Conservation (phyloP, 92 coral and sea anemone species). For the Porites lobata region DNA sequence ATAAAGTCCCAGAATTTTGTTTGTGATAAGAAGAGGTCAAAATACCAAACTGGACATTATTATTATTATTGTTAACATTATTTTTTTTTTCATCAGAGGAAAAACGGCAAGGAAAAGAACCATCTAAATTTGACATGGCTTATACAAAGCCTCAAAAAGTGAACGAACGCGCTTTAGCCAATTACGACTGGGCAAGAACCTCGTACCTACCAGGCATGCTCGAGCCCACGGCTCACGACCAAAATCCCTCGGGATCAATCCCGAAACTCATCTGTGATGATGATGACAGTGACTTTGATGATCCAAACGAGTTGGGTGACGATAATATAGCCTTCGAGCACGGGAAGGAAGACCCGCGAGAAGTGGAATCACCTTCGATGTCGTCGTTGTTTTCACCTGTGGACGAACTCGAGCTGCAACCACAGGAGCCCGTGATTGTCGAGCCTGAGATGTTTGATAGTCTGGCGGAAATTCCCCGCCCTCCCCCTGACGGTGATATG, state of each 20-base stretch:
- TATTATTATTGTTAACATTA: not conserved
- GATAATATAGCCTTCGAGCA: slow-evolving; percentile 16
- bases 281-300: slow-evolving; percentile 38
- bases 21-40: too few species aligned
- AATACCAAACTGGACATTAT: too few species aligned
- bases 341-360: not conserved
- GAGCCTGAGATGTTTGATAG: slow-evolving; percentile 49
- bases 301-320: slow-evolving; percentile 12
- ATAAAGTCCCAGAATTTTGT: too few species aligned
- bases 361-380: slow-evolving; percentile 3
- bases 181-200: slow-evolving; percentile 82
- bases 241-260: slow-evolving; percentile 11
- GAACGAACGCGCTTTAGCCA: slow-evolving; percentile 69
- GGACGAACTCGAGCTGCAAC: not conserved
- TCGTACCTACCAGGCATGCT: slow-evolving; percentile 71
- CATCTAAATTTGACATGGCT: slow-evolving; percentile 74
- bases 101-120: slow-evolving; percentile 16
- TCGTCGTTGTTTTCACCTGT: slow-evolving; percentile 19
- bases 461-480: slow-evolving; percentile 32
- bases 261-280: slow-evolving; percentile 50
- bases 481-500: slow-evolving; percentile 24
- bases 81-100: not conserved
- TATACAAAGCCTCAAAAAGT: slow-evolving; percentile 65
- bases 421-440: slow-evolving; percentile 34
- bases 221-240: slow-evolving; percentile 23